Percentiles rank a stretch among this genome's conserved stretches.
phyloP scores from a whole-genome alignment of 2,797 vertebrate species.

The Neomorphus geoffroyi region DNA sequence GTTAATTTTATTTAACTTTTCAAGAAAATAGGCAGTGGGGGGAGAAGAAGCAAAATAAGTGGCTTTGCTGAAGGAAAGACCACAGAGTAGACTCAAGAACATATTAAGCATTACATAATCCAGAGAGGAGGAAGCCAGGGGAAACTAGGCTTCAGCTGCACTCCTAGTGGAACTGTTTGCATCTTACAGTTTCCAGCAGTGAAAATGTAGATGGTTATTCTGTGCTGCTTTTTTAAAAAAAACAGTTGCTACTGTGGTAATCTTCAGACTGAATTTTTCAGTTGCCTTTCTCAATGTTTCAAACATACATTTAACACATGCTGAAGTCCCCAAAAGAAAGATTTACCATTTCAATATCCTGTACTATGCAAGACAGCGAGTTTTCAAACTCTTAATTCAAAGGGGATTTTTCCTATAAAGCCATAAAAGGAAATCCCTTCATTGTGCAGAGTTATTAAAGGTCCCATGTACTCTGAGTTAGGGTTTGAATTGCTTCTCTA shows the following conservation, averaged over 20 bases:
- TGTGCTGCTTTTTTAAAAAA: background rate
- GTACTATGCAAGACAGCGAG: background rate
- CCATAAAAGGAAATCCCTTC: slow-evolving; percentile 7
- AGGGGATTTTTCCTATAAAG: background rate
- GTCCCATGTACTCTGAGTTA: background rate
- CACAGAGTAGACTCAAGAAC: background rate
- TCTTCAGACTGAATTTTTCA: background rate
- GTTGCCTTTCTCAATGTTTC: background rate
- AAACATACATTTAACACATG: background rate
- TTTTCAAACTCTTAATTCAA: background rate
- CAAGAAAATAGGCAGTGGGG: background rate
- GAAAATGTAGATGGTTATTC: background rate
- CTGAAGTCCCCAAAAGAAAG: background rate
- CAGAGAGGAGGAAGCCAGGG: background rate
- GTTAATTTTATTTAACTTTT: background rate
- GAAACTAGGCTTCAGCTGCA: background rate
- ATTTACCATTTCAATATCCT: background rate
- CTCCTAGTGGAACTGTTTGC: background rate
- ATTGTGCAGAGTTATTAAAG: background rate
- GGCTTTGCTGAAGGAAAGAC: background rate
- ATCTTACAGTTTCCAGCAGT: background rate
- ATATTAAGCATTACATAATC: background rate
- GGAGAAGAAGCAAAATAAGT: background rate
- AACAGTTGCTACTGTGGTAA: background rate
- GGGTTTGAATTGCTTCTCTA: background rate